Evolutionary conservation across 2,888 invertebrate species (phyloP), one percentile per base, ranked within the genome.

Genomic region (Lepidonotus clava): DNA sequence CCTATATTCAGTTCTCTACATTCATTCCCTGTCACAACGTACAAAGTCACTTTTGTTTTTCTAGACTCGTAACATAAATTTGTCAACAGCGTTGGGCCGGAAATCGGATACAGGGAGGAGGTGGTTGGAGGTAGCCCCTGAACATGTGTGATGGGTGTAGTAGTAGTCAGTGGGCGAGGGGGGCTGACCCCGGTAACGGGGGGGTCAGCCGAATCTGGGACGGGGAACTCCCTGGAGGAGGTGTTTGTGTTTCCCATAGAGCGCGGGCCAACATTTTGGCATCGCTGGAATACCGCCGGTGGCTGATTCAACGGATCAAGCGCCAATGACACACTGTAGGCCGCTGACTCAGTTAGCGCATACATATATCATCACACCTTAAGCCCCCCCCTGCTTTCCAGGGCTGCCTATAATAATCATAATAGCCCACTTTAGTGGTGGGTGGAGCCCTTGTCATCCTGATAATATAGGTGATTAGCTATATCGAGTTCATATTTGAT

Each of bases 171-270:
- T 28, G 51, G 46, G 38, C 6, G 80, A 28, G 40, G 41, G 80
- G 24, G 80, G 80, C 28, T 80, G 34, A 71, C 36, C 71, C 38
- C 5, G 11, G 21, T 38, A 34, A 34, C 71, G 2, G n/a, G 46
- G 80, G 46, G 80, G 80, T 80, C 80, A 80, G 8, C 24, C 28
- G 32, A 80, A 80, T 46, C 80, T 80, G 24, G 80, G 80, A 80
- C 80, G 80, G 80, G 80, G 80, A 80, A 80, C 11, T 34, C 80
- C 80, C 80, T 80, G 80, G 80, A 80, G 80, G 80, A 46, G 34
- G 46, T 80, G 80, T 80, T 80, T 80, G 80, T 80, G 80, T 46
- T 80, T 80, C 80, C 51, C 80, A 80, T 80, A 80, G 38, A 76
- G 21, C 76, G 38, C 76, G 76, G 24, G 38, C 28, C 61, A 61